Percentiles rank a stretch among this genome's conserved stretches.
phyloP scores from a whole-genome alignment of 2,888 invertebrate genomes.

The Cheilosia scutellata region DNA sequence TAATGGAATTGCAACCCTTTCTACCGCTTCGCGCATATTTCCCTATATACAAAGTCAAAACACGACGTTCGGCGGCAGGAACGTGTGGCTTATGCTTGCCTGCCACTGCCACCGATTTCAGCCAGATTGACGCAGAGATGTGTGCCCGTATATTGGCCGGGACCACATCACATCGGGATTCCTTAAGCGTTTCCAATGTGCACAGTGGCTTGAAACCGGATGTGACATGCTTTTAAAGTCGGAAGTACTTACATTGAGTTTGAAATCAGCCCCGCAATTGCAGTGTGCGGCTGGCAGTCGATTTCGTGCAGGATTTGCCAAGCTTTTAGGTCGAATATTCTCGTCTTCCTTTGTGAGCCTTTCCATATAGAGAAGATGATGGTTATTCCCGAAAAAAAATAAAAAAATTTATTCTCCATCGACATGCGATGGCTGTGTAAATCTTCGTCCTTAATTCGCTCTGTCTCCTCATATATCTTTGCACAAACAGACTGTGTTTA shows the following conservation, averaged over 20 bases:
- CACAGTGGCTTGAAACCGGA: conserved; percentile 78
- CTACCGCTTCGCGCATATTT: conserved; percentile 16
- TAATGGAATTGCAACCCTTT: conserved; percentile 18
- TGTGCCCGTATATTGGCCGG: conserved; percentile 17
- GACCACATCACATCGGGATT: conserved; percentile 63
- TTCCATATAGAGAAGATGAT: neutral
- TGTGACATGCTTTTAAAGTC: conserved; percentile 84
- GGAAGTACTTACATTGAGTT: conserved; percentile 83
- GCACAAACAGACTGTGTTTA: conserved; percentile 35
- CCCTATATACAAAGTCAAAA: conserved; percentile 13
- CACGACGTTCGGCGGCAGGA: conserved; percentile 48
- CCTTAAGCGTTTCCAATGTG: conserved; percentile 70
- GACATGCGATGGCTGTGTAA: conserved; percentile 69
- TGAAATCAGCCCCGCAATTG: conserved; percentile 77
- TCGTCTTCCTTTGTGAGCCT: conserved; percentile 5
- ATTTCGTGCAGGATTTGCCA: conserved; percentile 56
- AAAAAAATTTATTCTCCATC: conserved; percentile 57
- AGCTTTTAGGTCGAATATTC: conserved; percentile 27
- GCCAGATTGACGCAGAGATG: conserved; percentile 16
- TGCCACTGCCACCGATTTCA: conserved; percentile 33
- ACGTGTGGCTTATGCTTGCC: conserved; percentile 42
- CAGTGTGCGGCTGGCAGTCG: conserved; percentile 26
- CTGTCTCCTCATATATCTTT: conserved; percentile 9
- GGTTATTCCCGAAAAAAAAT: conserved; percentile 27
- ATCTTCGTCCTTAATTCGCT: conserved; percentile 59